phyloP scores from a whole-genome alignment of 2,797 vertebrate species.

The Sphenopsis melanotis region DNA sequence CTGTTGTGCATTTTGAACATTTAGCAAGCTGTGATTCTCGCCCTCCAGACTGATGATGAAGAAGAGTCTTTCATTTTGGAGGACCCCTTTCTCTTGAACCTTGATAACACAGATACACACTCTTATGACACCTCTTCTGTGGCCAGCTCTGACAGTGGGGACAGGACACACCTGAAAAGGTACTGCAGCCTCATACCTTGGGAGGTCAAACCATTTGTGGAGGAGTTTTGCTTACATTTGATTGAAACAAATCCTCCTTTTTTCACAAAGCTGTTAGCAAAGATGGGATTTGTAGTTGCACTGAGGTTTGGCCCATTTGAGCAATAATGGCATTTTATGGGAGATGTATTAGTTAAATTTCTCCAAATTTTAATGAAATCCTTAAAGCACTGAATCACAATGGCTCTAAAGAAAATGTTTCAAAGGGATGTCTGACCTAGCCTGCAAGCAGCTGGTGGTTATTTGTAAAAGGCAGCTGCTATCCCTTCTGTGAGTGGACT shows the following conservation, averaged over 20 bases:
- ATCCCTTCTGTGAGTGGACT: neutral
- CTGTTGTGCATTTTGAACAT: neutral
- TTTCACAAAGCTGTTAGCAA: neutral
- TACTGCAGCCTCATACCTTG: neutral
- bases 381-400: neutral
- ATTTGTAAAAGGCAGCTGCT: neutral
- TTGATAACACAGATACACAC: slow-evolving; percentile 89
- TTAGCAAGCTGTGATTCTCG: neutral
- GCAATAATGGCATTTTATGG: neutral
- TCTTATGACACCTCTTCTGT: slow-evolving; percentile 95
- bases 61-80: slow-evolving; percentile 92
- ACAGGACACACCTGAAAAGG: slow-evolving; percentile 90
- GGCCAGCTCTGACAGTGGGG: slow-evolving; percentile 96
- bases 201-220: neutral
- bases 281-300: neutral
- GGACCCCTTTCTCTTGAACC: slow-evolving; percentile 88
- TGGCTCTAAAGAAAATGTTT: neutral
- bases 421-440: neutral
- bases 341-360: neutral
- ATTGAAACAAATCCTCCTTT: neutral
- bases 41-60: slow-evolving; percentile 89
- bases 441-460: neutral
- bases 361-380: neutral
- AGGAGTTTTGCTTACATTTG: neutral
- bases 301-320: neutral